Evolutionary conservation across 2,113 vertebrate species (phyloP), one percentile per base, ranked within the genome.

Genomic region (Solenodon paradoxus): DNA sequence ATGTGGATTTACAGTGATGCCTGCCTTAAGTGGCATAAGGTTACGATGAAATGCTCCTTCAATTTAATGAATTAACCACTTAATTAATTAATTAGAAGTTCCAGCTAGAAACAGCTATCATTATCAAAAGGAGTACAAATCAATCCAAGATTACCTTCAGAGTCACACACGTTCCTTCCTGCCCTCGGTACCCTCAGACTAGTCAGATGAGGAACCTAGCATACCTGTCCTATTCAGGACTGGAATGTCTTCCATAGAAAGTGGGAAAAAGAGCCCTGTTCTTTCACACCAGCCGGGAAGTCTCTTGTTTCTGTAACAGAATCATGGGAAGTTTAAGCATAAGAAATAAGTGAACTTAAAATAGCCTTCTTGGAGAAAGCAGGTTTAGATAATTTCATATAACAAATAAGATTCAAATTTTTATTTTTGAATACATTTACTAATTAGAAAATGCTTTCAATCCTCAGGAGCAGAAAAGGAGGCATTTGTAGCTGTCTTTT

Each of bases 381-480:
- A 64, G 40, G 6, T 42, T 81, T 81, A 90, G 59, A 83, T 86
- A 2, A 28, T 53, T 69, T 92, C 40, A 63, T n/a, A 80, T 3
- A 59, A 88, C 35, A 75, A 95, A 66, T 75, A 26, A 55, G 40
- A 92, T 87, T 42, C 61, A 61, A 78, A 78, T 79, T 95, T 82
- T 55, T 51, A 63, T 64, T 88, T 90, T 84, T 83, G 5, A 95
- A 40, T 57, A 38, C 2, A 59, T 88, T 90, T 75, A 93, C 26
- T 83, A 92, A 85, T 66, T 90, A 28, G 83, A 49, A 24, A 88
- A 57, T 53, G 17, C 1, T 96, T 92, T 38, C 85, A 92, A 94
- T 47, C n/a, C 28, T 85, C 22, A 30, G 28, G 13, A 7, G 7
- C 47, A 42, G 13, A 28, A 57, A 3, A 9, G 7, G 71, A 24